Conservation (phyloP, 2,888 invertebrate genomes). For the Euproctis similis region DNA sequence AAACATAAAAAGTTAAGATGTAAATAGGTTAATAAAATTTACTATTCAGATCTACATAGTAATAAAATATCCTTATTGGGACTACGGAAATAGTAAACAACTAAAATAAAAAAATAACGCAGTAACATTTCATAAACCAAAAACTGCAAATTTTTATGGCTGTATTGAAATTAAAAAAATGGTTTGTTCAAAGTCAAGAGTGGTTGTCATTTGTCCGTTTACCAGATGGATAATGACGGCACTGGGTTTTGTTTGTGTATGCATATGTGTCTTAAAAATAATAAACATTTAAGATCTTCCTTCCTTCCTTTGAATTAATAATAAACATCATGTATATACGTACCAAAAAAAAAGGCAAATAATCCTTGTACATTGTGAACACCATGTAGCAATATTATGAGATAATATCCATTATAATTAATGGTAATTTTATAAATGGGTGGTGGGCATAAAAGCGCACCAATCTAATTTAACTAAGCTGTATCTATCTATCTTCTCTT, state of each 20-base stretch:
- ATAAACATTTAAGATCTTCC: constrained; percentile 22
- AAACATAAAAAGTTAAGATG: too few relatives aligned
- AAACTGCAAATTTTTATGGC: constrained; percentile 20
- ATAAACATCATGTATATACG: too few relatives aligned
- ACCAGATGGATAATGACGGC: constrained; percentile 7
- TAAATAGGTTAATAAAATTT: too few relatives aligned
- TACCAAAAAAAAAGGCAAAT: too few relatives aligned
- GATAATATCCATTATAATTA: constrained; percentile 17
- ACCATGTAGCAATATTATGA: constrained; percentile 38
- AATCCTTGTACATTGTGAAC: constrained; percentile 39
- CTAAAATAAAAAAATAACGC: too few relatives aligned
- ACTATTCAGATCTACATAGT: too few relatives aligned
- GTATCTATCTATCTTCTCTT: constrained; percentile 40
- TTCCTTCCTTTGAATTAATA: too few relatives aligned
- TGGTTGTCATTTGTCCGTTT: constrained; percentile 6
- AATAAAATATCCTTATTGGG: too few relatives aligned
- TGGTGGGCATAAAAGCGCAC: constrained; percentile 27
- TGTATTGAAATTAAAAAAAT: constrained; percentile 22
- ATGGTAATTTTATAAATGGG: constrained; percentile 21
- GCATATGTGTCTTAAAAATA: constrained; percentile 30
- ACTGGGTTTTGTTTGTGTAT: constrained; percentile 26
- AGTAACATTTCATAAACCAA: too few relatives aligned
- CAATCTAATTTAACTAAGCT: too few relatives aligned
- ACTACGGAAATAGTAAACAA: too few relatives aligned
- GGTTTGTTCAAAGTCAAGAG: constrained; percentile 16